Evolutionary conservation across 2,113 vertebrate genomes (phyloP).

Genomic region (Plestiodon gilberti): DNA sequence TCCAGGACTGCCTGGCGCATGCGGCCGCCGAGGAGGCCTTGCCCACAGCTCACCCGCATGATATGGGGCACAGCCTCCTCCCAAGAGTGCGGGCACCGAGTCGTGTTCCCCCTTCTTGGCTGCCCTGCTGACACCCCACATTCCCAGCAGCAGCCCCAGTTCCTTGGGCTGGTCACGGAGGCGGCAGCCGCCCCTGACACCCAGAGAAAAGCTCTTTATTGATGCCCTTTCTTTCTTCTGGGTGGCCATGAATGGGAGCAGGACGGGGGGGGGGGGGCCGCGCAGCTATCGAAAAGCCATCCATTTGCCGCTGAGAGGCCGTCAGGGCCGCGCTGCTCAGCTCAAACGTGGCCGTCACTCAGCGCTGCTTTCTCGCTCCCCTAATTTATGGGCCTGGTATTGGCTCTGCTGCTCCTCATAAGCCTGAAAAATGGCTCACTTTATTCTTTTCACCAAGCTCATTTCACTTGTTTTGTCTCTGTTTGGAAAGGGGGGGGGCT

Average conservation of each 20-base stretch:
- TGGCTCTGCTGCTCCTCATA: conserved; percentile 59
- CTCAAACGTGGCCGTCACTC: conserved; percentile 61
- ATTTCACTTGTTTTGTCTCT: conserved; percentile 45
- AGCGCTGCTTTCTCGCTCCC: conserved; percentile 37
- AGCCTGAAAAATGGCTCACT: conserved; percentile 72
- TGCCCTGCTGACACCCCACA: neutral
- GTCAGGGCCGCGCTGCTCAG: neutral
- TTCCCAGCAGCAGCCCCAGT: neutral
- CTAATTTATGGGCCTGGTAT: conserved; percentile 72
- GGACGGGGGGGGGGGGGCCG: neutral
- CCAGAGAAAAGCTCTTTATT: conserved; percentile 2
- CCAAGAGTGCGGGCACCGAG: too few species aligned
- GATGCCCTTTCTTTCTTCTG: conserved; percentile 18
- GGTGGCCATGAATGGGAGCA: neutral
- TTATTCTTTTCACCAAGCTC: conserved; percentile 60
- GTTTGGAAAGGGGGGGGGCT: neutral
- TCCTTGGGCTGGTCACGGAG: neutral
- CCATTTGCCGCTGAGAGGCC: conserved; percentile 25
- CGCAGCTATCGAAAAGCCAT: conserved; percentile 65
- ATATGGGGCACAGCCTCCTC: too few species aligned
- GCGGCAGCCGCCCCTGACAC: neutral
- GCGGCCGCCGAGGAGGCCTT: too few species aligned
- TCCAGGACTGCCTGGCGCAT: too few species aligned
- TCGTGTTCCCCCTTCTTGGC: neutral
- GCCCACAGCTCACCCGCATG: too few species aligned